Evolutionary conservation across 1,140 invertebrate genomes (phyloP), one percentile per base, ranked within the genome.

Genomic region (Drosophila tropicalis): DNA sequence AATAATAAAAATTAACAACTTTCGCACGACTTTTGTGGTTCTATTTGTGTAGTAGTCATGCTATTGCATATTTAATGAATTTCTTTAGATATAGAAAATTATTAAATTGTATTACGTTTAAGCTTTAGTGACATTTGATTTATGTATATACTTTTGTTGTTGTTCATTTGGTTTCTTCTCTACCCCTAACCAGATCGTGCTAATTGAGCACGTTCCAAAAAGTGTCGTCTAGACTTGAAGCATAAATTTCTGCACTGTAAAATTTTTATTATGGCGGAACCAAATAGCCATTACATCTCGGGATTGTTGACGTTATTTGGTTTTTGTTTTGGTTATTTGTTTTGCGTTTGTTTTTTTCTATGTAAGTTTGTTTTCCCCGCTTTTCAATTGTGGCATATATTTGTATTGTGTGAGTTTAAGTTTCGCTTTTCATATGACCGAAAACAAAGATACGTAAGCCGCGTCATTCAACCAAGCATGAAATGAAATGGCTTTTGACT

Each of bases 151-250:
- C 68, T 65, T 79, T 62, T 71, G 60, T 70, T 75, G 74, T 64
- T 67, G 56, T 62, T 55, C 68, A 51, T 36, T 63, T 57, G 41
- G 39, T 36, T 76, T 17, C 5, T 25, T 57, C 13, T 9, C 22
- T 2, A 22, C 17, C 44, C 9, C 12, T 22, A 54, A n/a, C 58
- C 39, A 62, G 47, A 62, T 44, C 57, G 44, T 64, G 72, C 79
- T 84, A 89, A 89, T 84, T 89, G 80, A 87, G 84, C 84, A 87
- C 84, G 84, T 89, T 74, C 84, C 73, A 89, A 87, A 77, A 83
- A 80, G 62, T 87, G 84, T 87, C 84, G 84, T 89, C 84, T 89
- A 89, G 84, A 89, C 84, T 75, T 80, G 34, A 86, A 87, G 79
- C 76, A 86, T 86, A 89, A 86, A 86, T 83, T 70, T 89, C 80